Evolutionary conservation across 2,888 invertebrate genomes (phyloP).

Genomic region (Drosophila emarginata): DNA sequence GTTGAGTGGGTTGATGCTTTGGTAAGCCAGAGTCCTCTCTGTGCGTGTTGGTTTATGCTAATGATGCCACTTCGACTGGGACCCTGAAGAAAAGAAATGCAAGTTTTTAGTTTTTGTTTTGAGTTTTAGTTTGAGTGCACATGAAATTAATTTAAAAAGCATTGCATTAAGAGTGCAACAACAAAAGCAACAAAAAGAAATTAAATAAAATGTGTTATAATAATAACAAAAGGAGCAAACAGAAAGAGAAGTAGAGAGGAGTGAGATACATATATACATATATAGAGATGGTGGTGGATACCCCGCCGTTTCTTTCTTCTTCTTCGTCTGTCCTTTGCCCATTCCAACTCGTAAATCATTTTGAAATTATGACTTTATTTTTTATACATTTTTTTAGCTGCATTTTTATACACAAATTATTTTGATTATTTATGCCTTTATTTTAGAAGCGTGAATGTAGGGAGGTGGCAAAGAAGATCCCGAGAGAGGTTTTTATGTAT

Average conservation of each 20-base stretch:
- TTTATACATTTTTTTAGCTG: constrained; percentile 33
- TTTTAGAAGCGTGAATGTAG: background rate
- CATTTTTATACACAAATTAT: constrained; percentile 71
- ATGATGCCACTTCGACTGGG: constrained; percentile 40
- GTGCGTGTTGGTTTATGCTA: constrained; percentile 71
- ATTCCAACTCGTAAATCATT: constrained; percentile 69
- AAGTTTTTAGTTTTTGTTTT: background rate
- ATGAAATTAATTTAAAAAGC: constrained; percentile 66
- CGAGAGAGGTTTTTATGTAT: background rate
- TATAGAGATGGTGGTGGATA: constrained; percentile 10
- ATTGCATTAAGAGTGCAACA: constrained; percentile 49
- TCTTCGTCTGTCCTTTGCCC: constrained; percentile 13
- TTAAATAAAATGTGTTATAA: constrained; percentile 61
- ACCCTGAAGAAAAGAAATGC: constrained; percentile 26
- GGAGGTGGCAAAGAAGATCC: background rate
- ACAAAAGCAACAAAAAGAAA: constrained; percentile 44
- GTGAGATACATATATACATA: too few relatives aligned
- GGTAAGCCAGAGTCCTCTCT: background rate
- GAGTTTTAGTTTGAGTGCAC: constrained; percentile 23
- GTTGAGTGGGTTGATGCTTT: background rate
- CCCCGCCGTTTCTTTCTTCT: constrained; percentile 26
- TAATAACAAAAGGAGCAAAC: constrained; percentile 30
- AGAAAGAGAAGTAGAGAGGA: background rate
- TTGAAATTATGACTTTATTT: constrained; percentile 74
- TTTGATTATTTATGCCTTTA: constrained; percentile 59